Conservation (phyloP, 2,113 vertebrate genomes). For the Proteles cristata region DNA sequence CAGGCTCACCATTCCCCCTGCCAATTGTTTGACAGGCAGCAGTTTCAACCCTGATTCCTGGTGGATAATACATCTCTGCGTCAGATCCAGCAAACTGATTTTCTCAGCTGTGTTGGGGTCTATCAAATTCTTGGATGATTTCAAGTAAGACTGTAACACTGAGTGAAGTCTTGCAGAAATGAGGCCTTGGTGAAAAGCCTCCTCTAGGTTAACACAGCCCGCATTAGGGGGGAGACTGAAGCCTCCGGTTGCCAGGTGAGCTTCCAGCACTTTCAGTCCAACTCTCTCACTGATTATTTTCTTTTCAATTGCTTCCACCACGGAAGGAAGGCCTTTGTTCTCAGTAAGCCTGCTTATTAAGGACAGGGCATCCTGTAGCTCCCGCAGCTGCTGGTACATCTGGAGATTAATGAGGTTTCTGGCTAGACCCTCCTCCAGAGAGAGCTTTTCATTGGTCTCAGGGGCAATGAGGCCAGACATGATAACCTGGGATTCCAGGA, state of each 20-base stretch:
- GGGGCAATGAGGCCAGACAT: conserved; percentile 91
- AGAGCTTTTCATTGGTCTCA: conserved; percentile 86
- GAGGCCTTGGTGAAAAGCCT: conserved; percentile 85
- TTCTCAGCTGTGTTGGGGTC: conserved; percentile 96
- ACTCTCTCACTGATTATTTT: conserved; percentile 88
- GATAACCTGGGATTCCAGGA: conserved; percentile 94
- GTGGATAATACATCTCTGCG: conserved; percentile 88
- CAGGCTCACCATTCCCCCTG: conserved; percentile 91
- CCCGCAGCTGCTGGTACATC: conserved; percentile 85
- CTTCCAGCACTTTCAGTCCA: conserved; percentile 92
- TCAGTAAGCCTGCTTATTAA: conserved; percentile 74
- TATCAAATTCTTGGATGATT: conserved; percentile 88
- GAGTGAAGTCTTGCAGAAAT: conserved; percentile 82
- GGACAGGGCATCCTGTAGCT: conserved; percentile 86
- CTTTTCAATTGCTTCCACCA: conserved; percentile 87
- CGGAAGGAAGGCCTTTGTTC: conserved; percentile 83
- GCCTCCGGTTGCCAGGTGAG: conserved; percentile 89
- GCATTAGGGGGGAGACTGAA: conserved; percentile 78
- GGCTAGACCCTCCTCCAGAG: conserved; percentile 89
- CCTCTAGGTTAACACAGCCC: conserved; percentile 86
- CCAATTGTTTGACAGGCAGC: conserved; percentile 92
- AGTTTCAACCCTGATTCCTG: conserved; percentile 90
- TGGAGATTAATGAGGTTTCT: conserved; percentile 88
- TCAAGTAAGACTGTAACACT: conserved; percentile 86
- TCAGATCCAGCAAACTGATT: conserved; percentile 87